A percentile compares a stretch with the other conserved stretches of the same genome.
Evolutionary conservation across 1,140 invertebrate species (phyloP).

Genomic region (Heterodera carotae): DNA sequence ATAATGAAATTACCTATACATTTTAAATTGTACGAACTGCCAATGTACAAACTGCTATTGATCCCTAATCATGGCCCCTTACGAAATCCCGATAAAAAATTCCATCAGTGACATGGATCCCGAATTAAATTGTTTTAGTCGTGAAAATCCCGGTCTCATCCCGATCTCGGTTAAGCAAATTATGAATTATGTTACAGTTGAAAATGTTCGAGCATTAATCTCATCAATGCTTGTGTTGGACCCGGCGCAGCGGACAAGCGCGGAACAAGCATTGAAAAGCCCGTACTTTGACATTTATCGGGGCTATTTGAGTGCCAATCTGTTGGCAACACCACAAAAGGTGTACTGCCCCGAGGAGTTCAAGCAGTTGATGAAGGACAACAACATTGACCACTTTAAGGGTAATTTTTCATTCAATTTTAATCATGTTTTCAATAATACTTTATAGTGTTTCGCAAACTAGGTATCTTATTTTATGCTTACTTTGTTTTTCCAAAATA

Average conservation of each 20-base stretch:
- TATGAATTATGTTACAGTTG: slow-evolving; percentile 27
- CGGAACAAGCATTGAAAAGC: slow-evolving; percentile 93
- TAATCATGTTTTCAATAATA: neutral
- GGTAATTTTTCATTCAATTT: neutral
- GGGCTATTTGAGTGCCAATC: slow-evolving; percentile 27
- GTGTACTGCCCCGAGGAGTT: slow-evolving; percentile 22
- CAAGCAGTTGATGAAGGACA: slow-evolving; percentile 11
- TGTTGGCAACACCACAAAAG: slow-evolving; percentile 28
- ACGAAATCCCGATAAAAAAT: too few relatives aligned
- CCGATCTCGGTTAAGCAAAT: too few relatives aligned
- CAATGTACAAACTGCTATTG: too few relatives aligned
- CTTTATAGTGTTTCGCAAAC: too few relatives aligned
- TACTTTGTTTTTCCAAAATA: too few relatives aligned
- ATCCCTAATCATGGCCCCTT: too few relatives aligned
- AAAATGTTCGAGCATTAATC: slow-evolving; percentile 80
- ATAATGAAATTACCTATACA: too few relatives aligned
- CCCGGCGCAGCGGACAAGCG: slow-evolving; percentile 91
- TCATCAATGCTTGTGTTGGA: slow-evolving; percentile 98
- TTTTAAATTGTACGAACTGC: too few relatives aligned
- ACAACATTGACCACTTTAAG: slow-evolving; percentile 11
- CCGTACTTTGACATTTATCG: slow-evolving; percentile 78
- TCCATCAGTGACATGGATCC: too few relatives aligned
- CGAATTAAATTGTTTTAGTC: too few relatives aligned
- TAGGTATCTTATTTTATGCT: too few relatives aligned
- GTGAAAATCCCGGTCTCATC: too few relatives aligned